Base-by-base conservation (phyloP, 2,113 vertebrate species). In the Ahaetulla prasina region DNA sequence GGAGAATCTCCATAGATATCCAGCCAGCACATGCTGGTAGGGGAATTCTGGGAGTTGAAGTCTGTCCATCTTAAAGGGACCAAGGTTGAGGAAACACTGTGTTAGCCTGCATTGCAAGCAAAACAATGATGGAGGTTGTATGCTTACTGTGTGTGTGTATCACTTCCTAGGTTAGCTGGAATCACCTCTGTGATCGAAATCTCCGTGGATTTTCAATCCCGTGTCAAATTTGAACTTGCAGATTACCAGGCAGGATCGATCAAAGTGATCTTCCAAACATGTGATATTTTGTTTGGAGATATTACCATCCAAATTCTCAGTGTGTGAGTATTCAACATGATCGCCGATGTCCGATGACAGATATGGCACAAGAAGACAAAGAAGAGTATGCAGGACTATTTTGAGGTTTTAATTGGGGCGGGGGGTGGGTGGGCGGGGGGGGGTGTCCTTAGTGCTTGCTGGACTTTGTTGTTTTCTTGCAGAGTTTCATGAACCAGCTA, bases 391-490 rank as follows among this genome's bases (percentile, higher is more conserved):
- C 60, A 30, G 27, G 60, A 2, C 27, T 63, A 3, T 30, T 63
- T 63, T 63, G 60, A 63, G 10, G 60, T 63, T 30, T 60, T 63
- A 12, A n/a, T 12, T 63, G 27, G 27, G 27, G 11, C 9, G 1
- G 9, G 8, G 0, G 27, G 60, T 0, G 27, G 27, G 9, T n/a
- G n/a, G n/a, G n/a, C n/a, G 27, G 0, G 1, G 27, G 54, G 23
- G 20, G 54, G 20, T 9, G 55, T 57, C 23, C 55, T 57, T 57
- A 7, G 55, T 57, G 2, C 8, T 25, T 25, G 2, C 23, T 57
- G 55, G 55, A 57, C 23, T 27, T 3, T 2, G 0, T 23, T 55
- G 54, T 23, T 55, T 55, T 22, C 5, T 55, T 54, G 6, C 18
- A 54, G 20, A 54, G 3, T 57, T 57, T 57, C 55, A 57, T 57